Evolutionary conservation across 2,888 invertebrate genomes (phyloP).

Genomic region (Tipula vernalis): DNA sequence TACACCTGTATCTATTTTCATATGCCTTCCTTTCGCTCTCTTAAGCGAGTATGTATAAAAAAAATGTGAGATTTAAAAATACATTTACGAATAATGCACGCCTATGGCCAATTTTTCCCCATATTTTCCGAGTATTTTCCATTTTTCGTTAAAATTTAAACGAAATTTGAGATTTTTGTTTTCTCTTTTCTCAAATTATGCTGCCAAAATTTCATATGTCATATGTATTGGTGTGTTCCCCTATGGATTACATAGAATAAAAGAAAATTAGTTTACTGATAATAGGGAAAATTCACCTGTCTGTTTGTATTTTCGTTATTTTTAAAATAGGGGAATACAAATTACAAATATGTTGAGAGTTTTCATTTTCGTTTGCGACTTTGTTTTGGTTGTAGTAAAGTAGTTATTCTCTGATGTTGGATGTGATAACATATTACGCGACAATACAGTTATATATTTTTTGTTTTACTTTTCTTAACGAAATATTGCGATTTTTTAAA

Average conservation of each 20-base stretch:
- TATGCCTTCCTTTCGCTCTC: background rate
- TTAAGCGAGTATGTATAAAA: background rate
- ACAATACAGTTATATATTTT: background rate
- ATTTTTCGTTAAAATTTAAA: background rate
- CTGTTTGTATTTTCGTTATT: background rate
- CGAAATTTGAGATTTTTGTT: background rate
- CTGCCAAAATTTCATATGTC: background rate
- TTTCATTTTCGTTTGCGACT: background rate
- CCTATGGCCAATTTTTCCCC: background rate
- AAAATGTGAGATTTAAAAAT: background rate
- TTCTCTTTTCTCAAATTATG: background rate
- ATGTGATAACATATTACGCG: slow-evolving; percentile 8
- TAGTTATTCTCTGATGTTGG: slow-evolving; percentile 7
- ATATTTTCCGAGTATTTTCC: background rate
- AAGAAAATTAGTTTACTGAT: background rate
- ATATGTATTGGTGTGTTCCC: background rate
- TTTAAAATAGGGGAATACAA: background rate
- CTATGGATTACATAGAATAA: background rate
- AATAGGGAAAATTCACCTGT: background rate
- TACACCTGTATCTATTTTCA: background rate
- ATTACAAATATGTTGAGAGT: background rate
- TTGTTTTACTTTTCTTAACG: background rate
- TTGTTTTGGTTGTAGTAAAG: background rate
- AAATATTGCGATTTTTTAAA: background rate
- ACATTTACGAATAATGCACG: background rate